These are phyloP conservation scores for Achatina immaculata DNA, from an alignment of 1,140 invertebrate species.

Conservation along the genomic window DNA sequence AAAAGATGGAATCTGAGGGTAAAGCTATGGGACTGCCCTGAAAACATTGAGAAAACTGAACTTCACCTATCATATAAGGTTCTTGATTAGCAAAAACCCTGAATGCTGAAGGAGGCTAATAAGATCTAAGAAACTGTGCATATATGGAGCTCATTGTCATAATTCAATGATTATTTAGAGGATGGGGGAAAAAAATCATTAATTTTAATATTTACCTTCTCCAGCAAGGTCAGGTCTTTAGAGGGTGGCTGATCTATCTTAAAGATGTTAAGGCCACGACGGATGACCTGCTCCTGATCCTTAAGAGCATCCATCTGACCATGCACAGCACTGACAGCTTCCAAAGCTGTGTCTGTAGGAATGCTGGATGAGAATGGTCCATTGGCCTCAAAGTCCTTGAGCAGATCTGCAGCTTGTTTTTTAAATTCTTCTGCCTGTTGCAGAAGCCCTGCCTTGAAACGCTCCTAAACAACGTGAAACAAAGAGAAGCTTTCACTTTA, in stretches of 20 bases:
- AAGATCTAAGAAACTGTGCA: no score
- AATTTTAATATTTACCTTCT: no score
- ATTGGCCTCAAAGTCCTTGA: slow-evolving; percentile 77
- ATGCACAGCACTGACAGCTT: slow-evolving; percentile 76
- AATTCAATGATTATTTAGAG: no score
- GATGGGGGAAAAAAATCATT: no score
- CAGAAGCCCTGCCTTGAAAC: slow-evolving; percentile 79
- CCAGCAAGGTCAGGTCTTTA: slow-evolving; percentile 78
- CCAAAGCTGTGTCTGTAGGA: slow-evolving; percentile 75
- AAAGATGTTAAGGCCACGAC: slow-evolving; percentile 81
- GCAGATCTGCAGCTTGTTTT: slow-evolving; percentile 75
- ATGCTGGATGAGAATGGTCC: slow-evolving; percentile 74
- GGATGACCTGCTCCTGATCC: slow-evolving; percentile 78
- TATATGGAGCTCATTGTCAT: no score
- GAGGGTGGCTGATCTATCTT: slow-evolving; percentile 81
- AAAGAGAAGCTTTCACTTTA: no score
- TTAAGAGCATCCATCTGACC: slow-evolving; percentile 76
- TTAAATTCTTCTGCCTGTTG: slow-evolving; percentile 78
- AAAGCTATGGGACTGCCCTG: no score
- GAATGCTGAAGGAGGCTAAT: no score
- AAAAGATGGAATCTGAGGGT: no score
- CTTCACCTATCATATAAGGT: no score
- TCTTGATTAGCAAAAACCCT: no score
- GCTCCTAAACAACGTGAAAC: slow-evolving; percentile 74
- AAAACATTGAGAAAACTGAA: no score